phyloP scores from a whole-genome alignment of 2,888 invertebrate genomes.

The Apamea epomidion region DNA sequence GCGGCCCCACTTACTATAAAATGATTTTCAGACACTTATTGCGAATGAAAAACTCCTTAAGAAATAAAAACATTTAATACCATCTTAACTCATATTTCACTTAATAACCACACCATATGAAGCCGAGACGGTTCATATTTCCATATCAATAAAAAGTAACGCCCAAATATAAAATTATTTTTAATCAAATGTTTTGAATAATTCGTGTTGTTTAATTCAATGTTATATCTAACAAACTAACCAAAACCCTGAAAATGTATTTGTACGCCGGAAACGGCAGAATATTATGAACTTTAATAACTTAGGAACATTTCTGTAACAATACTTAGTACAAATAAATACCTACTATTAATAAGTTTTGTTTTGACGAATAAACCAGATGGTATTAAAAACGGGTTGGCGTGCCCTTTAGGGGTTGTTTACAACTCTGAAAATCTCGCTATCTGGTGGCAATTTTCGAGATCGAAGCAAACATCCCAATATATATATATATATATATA shows the following conservation, averaged over 20 bases:
- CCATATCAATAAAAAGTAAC: slow-evolving; percentile 2
- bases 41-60: neutral
- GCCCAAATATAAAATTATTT: neutral
- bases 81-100: neutral
- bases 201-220: too few species aligned
- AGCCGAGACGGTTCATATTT: neutral
- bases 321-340: too few species aligned
- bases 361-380: neutral
- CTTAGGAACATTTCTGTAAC: neutral
- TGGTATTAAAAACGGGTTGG: neutral
- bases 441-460: neutral
- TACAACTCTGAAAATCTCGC: neutral
- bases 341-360: neutral
- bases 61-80: neutral
- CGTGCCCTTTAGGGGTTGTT: neutral
- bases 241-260: neutral
- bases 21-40: neutral
- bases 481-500: neutral
- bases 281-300: neutral
- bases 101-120: neutral
- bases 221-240: neutral
- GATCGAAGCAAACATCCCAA: neutral
- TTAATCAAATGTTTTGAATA: slow-evolving; percentile 8
- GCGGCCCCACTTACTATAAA: slow-evolving; percentile 17
- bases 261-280: neutral